Conservation (phyloP, 2,797 vertebrate genomes). For the Chanos chanos region DNA sequence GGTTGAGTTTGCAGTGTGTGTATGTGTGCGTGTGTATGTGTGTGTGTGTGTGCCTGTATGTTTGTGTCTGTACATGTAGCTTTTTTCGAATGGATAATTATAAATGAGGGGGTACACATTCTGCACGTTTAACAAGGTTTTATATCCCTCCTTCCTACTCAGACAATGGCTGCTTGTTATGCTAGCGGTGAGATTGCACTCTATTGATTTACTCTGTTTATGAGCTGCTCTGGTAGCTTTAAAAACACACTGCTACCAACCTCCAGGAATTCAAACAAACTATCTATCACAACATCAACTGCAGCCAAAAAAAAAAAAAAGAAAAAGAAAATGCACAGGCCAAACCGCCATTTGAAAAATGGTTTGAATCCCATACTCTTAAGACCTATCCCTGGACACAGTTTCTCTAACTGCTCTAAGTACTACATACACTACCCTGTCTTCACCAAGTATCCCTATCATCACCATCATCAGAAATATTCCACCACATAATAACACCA, state of each 20-base stretch:
- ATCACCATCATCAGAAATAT: not conserved
- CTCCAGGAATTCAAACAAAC: constrained; percentile 3
- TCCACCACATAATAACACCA: not conserved
- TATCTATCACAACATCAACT: not conserved
- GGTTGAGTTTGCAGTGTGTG: not conserved
- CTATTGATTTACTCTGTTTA: constrained; percentile 4
- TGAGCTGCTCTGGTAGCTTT: not conserved
- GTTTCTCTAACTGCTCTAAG: too few species aligned
- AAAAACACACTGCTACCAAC: constrained; percentile 12
- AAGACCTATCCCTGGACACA: too few species aligned
- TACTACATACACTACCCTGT: too few species aligned
- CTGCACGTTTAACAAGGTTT: constrained; percentile 3
- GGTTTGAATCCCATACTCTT: too few species aligned
- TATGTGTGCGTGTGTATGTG: not conserved
- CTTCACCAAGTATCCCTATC: not conserved
- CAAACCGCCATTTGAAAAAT: too few species aligned
- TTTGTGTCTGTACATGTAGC: not conserved
- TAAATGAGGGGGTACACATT: constrained; percentile 1
- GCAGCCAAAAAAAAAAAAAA: not conserved
- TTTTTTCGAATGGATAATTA: not conserved
- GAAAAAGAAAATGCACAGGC: not conserved
- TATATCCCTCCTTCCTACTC: not conserved
- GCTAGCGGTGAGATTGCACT: not conserved
- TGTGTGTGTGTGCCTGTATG: constrained; percentile 3
- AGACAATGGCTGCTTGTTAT: not conserved